Evolutionary conservation across 2,113 vertebrate species (phyloP), one percentile per base, ranked within the genome.

Genomic region (Odocoileus hemionus): DNA sequence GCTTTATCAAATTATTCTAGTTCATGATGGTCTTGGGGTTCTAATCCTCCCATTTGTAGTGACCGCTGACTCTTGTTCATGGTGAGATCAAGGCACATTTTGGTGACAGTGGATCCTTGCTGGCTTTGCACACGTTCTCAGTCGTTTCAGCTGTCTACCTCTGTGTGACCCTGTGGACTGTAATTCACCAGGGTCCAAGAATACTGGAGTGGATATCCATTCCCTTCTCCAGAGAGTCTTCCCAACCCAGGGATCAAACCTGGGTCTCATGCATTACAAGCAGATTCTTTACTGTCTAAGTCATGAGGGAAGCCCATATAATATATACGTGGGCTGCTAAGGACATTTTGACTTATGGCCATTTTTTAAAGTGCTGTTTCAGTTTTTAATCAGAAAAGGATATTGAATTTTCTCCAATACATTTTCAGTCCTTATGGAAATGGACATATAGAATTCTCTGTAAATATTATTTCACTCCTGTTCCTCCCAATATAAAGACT

Each of bases 351-450:
- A 50, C 43, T 0, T 54, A 23, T 70, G 43, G 6, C 23, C 36
- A 74, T 45, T 80, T 80, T 94, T 58, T 86, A 33, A 45, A 74
- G 28, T 89, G 80, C 45, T 86, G 16, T 26, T 45, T 79, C 60
- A 33, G 28, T 74, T 87, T 87, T 91, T 61, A 84, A 94, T 94
- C 74, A 91, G 94, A 86, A 95, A 95, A 95, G 23, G n/a, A 83
- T 87, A 58, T 14, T 36, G 43, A 67, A 23, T 52, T 94, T 93
- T 67, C n/a, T 67, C 45, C 74, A 57, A 5, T 50, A 54, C 25
- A 28, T 76, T 85, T 97, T 86, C 21, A 55, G 33, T 30, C 14
- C 39, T 55, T 61, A 19, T 64, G 50, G 78, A 88, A 83, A 57
- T 25, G 6, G 57, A 83, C 33, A 57, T 64, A 36, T 26, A 36